phyloP scores from a whole-genome alignment of 2,888 invertebrate species.

The Nematopogon swammerdamellus region DNA sequence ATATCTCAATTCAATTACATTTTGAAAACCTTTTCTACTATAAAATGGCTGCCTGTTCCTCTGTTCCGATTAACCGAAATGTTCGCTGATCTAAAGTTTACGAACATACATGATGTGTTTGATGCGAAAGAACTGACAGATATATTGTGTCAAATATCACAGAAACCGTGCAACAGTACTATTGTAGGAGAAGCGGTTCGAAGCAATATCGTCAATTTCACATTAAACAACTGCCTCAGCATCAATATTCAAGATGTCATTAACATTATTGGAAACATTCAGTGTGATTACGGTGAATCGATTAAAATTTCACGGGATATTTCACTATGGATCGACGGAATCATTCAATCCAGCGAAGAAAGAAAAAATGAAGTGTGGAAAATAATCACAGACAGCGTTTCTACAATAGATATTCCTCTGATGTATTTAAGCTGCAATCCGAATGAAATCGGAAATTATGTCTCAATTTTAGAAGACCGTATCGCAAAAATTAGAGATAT shows the following conservation, averaged over 20 bases:
- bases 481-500: not conserved
- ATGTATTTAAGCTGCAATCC: not conserved
- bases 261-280: not conserved
- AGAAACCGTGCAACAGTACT: slow-evolving; percentile 29
- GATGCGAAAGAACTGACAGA: not conserved
- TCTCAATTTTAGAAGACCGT: not conserved
- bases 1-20: slow-evolving; percentile 18
- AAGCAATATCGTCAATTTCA: slow-evolving; percentile 25
- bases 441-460: not conserved
- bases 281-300: not conserved
- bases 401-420: not conserved
- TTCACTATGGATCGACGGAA: too few species aligned
- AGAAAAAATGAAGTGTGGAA: not conserved
- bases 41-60: slow-evolving; percentile 41
- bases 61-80: slow-evolving; percentile 28
- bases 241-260: not conserved
- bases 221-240: not conserved
- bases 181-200: slow-evolving; percentile 29
- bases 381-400: not conserved
- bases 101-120: not conserved
- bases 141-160: not conserved
- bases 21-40: slow-evolving; percentile 23
- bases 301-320: too few species aligned
- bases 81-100: slow-evolving; percentile 10
- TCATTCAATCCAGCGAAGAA: too few species aligned